Percentiles rank a stretch among this genome's conserved stretches.
phyloP scores from a whole-genome alignment of 2,113 vertebrate species.

The Neotoma lepida region DNA sequence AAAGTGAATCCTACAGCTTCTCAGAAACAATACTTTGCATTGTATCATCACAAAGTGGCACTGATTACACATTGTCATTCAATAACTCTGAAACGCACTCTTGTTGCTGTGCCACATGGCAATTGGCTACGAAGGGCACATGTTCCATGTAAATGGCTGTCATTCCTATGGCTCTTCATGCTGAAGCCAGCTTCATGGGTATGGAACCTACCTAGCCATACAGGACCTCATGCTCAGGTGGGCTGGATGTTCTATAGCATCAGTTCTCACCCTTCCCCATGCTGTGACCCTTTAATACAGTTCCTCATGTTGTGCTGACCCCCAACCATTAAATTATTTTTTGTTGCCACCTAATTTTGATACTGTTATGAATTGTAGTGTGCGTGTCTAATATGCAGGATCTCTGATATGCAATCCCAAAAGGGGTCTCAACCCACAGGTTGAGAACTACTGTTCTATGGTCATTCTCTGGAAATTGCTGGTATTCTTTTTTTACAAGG shows the following conservation, averaged over 20 bases:
- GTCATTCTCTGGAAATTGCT: conserved; percentile 33
- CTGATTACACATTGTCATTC: conserved; percentile 59
- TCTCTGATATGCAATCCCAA: not conserved
- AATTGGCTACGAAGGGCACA: conserved; percentile 25
- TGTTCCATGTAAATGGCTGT: not conserved
- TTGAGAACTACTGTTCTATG: not conserved
- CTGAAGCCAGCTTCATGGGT: not conserved
- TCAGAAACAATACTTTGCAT: conserved; percentile 39
- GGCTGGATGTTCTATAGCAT: not conserved
- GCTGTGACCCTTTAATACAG: not conserved
- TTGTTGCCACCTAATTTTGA: not conserved
- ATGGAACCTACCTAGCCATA: not conserved
- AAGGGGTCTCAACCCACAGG: not conserved
- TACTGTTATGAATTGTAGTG: not conserved
- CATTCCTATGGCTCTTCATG: not conserved
- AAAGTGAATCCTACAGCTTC: conserved; percentile 11
- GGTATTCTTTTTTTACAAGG: not conserved
- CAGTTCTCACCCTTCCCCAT: not conserved
- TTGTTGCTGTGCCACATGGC: not conserved
- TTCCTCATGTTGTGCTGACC: not conserved
- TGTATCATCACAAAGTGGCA: conserved; percentile 55
- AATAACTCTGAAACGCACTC: conserved; percentile 49
- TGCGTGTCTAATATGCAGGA: not conserved
- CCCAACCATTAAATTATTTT: not conserved
- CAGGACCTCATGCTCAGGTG: not conserved